Evolutionary conservation across 2,797 vertebrate genomes (phyloP).

Genomic region (Limnodromus scolopaceus): DNA sequence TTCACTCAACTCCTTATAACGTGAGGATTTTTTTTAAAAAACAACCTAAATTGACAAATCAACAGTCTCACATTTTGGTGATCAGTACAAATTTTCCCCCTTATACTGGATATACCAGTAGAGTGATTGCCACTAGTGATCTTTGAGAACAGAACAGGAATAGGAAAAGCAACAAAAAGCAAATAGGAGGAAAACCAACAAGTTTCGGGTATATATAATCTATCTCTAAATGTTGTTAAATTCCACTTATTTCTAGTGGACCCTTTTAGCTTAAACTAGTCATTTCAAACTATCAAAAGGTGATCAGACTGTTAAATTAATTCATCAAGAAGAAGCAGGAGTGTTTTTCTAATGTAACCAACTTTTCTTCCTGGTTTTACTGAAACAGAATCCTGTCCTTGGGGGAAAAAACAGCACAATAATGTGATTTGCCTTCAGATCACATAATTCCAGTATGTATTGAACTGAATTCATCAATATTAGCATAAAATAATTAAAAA

Average conservation of each 20-base stretch:
- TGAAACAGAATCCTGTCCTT: neutral
- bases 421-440: neutral
- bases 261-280: neutral
- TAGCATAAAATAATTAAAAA: neutral
- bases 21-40: neutral
- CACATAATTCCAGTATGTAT: neutral
- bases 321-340: neutral
- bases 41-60: neutral
- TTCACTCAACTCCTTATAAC: neutral
- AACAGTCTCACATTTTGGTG: neutral
- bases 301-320: neutral
- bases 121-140: neutral
- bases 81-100: neutral
- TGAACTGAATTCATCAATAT: neutral
- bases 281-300: neutral
- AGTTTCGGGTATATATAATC: neutral
- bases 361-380: neutral
- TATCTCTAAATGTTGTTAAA: neutral
- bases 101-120: neutral
- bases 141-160: neutral
- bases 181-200: neutral
- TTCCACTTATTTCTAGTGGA: neutral
- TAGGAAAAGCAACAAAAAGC: neutral
- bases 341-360: neutral
- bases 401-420: neutral